Evolutionary conservation across 2,888 invertebrate species (phyloP), one percentile per base, ranked within the genome.

Genomic region (Gymnocheta viridis): DNA sequence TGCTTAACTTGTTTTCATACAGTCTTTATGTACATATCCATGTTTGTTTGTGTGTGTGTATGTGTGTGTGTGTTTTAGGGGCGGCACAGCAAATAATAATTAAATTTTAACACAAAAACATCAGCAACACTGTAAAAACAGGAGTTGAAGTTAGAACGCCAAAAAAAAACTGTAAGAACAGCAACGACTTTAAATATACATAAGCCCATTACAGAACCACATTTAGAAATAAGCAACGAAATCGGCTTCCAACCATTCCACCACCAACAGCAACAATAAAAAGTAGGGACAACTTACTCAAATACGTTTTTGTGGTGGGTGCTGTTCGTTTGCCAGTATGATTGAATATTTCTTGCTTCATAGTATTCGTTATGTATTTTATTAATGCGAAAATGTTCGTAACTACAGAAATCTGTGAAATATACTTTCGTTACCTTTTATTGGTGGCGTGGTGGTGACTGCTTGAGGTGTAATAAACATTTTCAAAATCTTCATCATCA

Each of bases 21-120:
- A 7, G 44, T 38, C 69, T 54, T 47, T 44, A 27, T 49, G 5
- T 19, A n/a, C 47, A 19, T 10, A 47, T 12, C 10, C 22, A 22
- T 5, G 14, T 32, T 2, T 7, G 10, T 44, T 4, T 47, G 19
- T 44, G 9, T 49, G 58, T 47, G 32, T 22, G n/a, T 44, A 2
- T 3, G 27, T 22, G 14, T 24, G 4, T 60, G 2, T 22, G 5
- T 38, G 19, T 35, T 29, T 66, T 44, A 51, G n/a, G 76, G 56
- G 72, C n/a, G 62, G 24, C 32, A 64, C 67, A 73, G 66, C 69
- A 73, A 84, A 78, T 78, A 81, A 81, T 84, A 84, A 84, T 84
- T 84, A 84, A 84, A 84, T 84, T 84, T 81, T 70, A 73, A 73
- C 84, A 84, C 77, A 81, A 64, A 66, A 77, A 56, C 49, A 66